A percentile compares a stretch with the other conserved stretches of the same genome.
Evolutionary conservation across 1,140 invertebrate genomes (phyloP).

Genomic region (Diorhabda carinulata): DNA sequence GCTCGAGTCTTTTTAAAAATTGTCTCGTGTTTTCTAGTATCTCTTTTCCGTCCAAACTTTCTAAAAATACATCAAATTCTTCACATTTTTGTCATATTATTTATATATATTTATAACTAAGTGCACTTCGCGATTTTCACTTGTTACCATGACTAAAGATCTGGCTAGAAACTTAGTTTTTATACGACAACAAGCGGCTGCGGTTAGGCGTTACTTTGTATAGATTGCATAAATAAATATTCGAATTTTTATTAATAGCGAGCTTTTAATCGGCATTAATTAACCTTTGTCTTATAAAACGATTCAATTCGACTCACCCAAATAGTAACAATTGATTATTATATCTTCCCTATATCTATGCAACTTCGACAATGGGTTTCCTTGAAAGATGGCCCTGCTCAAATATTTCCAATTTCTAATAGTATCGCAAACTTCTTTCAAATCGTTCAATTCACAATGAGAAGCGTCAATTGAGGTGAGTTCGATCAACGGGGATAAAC

Average conservation of each 20-base stretch:
- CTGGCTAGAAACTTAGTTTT: too few relatives aligned
- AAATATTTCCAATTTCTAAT: constrained; percentile 53
- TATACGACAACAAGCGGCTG: too few relatives aligned
- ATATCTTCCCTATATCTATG: constrained; percentile 62
- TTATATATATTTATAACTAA: constrained; percentile 4
- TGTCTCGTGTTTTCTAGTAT: constrained; percentile 49
- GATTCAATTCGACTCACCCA: constrained; percentile 47
- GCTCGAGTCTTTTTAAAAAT: constrained; percentile 54
- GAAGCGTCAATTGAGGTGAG: constrained; percentile 50
- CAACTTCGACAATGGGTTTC: constrained; percentile 58
- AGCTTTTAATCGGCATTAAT: too few relatives aligned
- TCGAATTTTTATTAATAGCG: too few relatives aligned
- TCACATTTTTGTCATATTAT: not conserved
- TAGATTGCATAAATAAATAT: too few relatives aligned
- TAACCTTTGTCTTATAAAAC: too few relatives aligned
- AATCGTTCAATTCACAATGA: constrained; percentile 51
- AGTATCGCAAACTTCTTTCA: constrained; percentile 51
- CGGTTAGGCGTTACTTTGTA: too few relatives aligned
- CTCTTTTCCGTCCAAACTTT: constrained; percentile 50
- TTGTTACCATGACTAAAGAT: not conserved
- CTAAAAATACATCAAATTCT: constrained; percentile 33
- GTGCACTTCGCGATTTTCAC: constrained; percentile 13
- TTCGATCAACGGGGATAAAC: constrained; percentile 46
- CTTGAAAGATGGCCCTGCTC: constrained; percentile 53
- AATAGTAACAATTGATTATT: constrained; percentile 56